Base-by-base conservation (phyloP, 2,797 vertebrate species). In the Todus mexicanus region DNA sequence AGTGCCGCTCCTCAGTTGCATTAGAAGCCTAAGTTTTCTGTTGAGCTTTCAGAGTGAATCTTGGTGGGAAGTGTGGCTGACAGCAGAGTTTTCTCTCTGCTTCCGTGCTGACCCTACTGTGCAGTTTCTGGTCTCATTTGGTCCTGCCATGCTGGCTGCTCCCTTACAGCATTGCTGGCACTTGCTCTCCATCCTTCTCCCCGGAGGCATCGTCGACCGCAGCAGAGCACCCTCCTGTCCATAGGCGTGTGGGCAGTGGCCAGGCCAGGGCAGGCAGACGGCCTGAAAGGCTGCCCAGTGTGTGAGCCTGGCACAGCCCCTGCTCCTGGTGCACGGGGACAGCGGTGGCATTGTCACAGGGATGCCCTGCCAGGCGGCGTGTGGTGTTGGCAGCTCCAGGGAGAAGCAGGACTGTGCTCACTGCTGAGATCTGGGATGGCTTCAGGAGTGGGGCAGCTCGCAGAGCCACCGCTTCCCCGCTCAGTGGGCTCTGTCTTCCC, bases 211-310 rank as follows among this genome's bases (percentile, higher is more conserved):
- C 29, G 20, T 38, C 9, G 3, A 47, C 70, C 2, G 0, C 4
- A 3, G 50, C 61, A 61, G 71, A 85, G 60, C 57, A 69, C 40
- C 21, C 19, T 87, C 31, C 45, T 80, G 57, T 71, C 84, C 0
- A 1, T 31, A 57, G 57, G 23, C 12, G 0, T 43, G 60, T 0
- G 0, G 33, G 56, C 64, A 47, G 60, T 31, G 60, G 56, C 38
- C 38, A 51, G 78, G 71, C 18, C 1, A 5, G 68, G n/a, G 35
- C 5, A 5, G 61, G 69, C 93, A 92, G 82, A 69, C 12, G 13
- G 60, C 21, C 90, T 93, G 91, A 93, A 78, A 92, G 77, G 56
- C 84, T 70, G 7, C 48, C 60, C 93, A 92, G 93, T 84, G 72
- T 87, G 73, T 11, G 40, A 90, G 63, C 40, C 35, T 74, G 74